phyloP scores from a whole-genome alignment of 2,888 invertebrate species.

The Empis stercorea region DNA sequence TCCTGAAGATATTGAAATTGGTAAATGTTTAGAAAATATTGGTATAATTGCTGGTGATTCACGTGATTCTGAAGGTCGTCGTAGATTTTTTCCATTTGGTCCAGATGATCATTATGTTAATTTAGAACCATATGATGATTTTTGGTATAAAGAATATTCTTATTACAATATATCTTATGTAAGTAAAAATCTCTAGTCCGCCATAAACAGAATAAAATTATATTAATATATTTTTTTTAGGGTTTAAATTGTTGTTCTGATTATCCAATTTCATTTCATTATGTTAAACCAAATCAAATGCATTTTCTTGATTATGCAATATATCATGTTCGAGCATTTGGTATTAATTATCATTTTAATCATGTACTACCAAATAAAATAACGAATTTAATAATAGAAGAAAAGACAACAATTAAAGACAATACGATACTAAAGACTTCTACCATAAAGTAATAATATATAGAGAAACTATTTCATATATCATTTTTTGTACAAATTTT shows the following conservation, averaged over 20 bases:
- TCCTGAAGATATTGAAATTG: slow-evolving; percentile 40
- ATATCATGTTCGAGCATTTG: not conserved
- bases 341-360: no score
- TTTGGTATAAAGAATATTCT: slow-evolving; percentile 96
- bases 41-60: slow-evolving; percentile 85
- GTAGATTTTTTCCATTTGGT: slow-evolving; percentile 91
- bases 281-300: not conserved
- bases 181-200: no score
- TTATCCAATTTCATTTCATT: not conserved
- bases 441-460: no score
- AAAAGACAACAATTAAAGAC: no score
- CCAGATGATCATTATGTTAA: slow-evolving; percentile 83
- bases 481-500: no score
- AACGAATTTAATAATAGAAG: no score
- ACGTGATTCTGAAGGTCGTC: slow-evolving; percentile 73
- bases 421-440: no score
- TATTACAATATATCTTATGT: slow-evolving; percentile 78
- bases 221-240: not conserved
- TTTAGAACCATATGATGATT: slow-evolving; percentile 71
- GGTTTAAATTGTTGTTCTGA: not conserved
- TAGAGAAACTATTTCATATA: no score
- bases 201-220: no score
- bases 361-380: no score
- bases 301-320: not conserved
- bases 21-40: slow-evolving; percentile 65